Evolutionary conservation across 2,797 vertebrate genomes (phyloP).

Genomic region (Parauchenoglanis ngamensis): DNA sequence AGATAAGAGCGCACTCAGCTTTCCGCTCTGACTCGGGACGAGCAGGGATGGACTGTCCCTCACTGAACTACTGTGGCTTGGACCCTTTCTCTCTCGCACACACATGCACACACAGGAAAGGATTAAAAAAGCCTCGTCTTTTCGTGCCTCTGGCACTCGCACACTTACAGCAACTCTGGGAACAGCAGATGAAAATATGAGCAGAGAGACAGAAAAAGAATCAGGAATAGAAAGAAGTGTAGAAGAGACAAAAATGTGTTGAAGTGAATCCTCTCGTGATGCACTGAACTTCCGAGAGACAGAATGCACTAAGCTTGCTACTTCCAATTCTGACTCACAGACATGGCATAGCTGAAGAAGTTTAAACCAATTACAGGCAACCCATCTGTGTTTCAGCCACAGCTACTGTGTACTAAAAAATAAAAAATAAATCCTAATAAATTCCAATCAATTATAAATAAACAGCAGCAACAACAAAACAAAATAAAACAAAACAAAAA

Average conservation of each 20-base stretch:
- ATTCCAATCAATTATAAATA: not conserved
- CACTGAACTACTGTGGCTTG: constrained; percentile 30
- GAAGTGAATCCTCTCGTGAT: constrained; percentile 43
- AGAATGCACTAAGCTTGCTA: constrained; percentile 38
- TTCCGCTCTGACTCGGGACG: constrained; percentile 32
- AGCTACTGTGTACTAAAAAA: not conserved
- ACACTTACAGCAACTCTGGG: constrained; percentile 54
- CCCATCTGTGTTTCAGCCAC: constrained; percentile 11
- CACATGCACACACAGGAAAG: not conserved
- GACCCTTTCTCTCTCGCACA: constrained; percentile 21
- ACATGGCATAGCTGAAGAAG: constrained; percentile 26
- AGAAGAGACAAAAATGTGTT: constrained; percentile 46
- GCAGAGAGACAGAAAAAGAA: constrained; percentile 38
- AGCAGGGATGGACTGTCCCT: constrained; percentile 47
- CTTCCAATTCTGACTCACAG: constrained; percentile 29
- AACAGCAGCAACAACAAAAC: not conserved
- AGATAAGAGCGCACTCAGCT: constrained; percentile 63
- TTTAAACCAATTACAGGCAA: constrained; percentile 43
- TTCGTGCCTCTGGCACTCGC: constrained; percentile 53
- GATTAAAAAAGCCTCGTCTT: constrained; percentile 38
- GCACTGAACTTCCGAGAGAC: constrained; percentile 34
- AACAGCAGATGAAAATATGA: constrained; percentile 49
- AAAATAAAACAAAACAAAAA: not conserved
- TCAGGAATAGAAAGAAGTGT: constrained; percentile 32
- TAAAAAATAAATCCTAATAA: not conserved